Base-by-base conservation (phyloP, 2,888 invertebrate genomes). In the Lycaena phlaeas region DNA sequence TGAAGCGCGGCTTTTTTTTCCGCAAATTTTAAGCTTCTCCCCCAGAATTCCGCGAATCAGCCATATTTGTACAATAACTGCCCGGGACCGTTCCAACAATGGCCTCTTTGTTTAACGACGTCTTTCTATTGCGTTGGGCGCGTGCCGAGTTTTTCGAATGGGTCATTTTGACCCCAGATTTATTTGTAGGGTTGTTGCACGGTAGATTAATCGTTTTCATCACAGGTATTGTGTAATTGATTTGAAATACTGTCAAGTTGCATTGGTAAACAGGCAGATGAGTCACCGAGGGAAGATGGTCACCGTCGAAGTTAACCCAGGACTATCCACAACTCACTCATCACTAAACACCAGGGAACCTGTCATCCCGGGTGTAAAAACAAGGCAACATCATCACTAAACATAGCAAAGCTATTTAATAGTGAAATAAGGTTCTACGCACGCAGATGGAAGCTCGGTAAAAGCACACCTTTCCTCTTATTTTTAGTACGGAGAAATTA, bases 41-140 rank as follows among this genome's bases (percentile, higher is more conserved):
- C 66, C 53, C 57, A 46, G 59, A 70, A 69, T 73, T 72, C 68
- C 69, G 57, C 68, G 76, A 75, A 75, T 71, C 71, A 64, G 72
- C 68, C 64, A 66, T 68, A 74, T 72, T 72, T 66, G 69, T 68
- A 71, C 72, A 75, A 78, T 72, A 76, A 75, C 69, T 66, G 70
- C 60, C 53, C 59, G 68, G 70, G 70, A 65, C 54, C 61, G 54
- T 59, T 22, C 57, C 54, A 48, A 72, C 71, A 74, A 74, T 70
- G 59, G 66, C 62, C 68, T 64, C 63, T 79, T 76, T 77, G 79
- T 76, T 81, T 79, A 81, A 81, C 76, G 76, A 76, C 72, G 62
- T 75, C 64, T 76, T 69, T 75, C 68, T 73, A 65, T 70, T 62
- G 68, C 61, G 57, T 57, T 54, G 56, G 54, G 61, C 66, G 68